phyloP scores from a whole-genome alignment of 2,888 invertebrate genomes.

The Coremacera marginata region DNA sequence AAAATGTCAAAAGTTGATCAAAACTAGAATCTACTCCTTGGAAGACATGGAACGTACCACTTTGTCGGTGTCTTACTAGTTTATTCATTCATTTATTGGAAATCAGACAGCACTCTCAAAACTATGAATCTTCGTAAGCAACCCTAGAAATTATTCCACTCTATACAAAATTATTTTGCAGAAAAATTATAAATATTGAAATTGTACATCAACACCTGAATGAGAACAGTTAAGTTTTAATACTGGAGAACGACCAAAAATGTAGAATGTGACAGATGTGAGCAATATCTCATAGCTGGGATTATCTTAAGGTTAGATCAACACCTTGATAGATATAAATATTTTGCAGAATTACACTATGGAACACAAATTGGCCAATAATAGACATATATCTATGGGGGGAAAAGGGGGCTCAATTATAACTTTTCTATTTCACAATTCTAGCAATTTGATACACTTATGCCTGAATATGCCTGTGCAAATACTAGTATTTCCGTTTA shows the following conservation, averaged over 20 bases:
- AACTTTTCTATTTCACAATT: slow-evolving; percentile 25
- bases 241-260: too few species aligned
- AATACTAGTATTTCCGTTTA: too few species aligned
- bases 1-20: too few species aligned
- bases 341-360: neutral
- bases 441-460: slow-evolving; percentile 47
- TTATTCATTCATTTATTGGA: too few species aligned
- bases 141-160: neutral
- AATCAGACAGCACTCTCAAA: too few species aligned
- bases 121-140: too few species aligned
- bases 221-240: too few species aligned
- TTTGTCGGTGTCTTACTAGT: too few species aligned
- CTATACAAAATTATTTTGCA: neutral
- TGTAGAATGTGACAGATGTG: too few species aligned
- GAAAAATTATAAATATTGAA: neutral
- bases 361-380: neutral
- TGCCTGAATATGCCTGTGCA: slow-evolving; percentile 47
- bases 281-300: neutral
- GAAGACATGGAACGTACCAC: too few species aligned
- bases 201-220: too few species aligned
- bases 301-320: slow-evolving; percentile 13
- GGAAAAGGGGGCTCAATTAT: neutral
- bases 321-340: slow-evolving; percentile 3
- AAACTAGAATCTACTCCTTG: too few species aligned
- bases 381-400: neutral